phyloP scores from a whole-genome alignment of 1,140 invertebrate genomes.

The Drosophila willistoni region DNA sequence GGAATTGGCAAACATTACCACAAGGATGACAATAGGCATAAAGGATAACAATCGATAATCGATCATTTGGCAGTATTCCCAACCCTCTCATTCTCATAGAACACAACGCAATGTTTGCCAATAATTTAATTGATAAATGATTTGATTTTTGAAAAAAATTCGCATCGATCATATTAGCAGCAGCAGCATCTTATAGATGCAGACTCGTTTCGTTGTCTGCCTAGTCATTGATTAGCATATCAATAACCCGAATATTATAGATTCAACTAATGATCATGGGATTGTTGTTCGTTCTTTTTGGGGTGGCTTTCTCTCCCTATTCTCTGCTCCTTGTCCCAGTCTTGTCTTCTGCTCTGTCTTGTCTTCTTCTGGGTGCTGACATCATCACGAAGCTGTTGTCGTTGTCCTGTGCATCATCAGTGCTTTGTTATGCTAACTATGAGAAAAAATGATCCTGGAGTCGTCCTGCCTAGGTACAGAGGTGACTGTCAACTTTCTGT shows the following conservation, averaged over 20 bases:
- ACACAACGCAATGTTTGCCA: constrained; percentile 77
- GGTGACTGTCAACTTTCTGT: constrained; percentile 6
- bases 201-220: background rate
- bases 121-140: constrained; percentile 83
- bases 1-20: constrained; percentile 74
- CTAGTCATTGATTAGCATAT: constrained; percentile 73
- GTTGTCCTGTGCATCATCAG: constrained; percentile 66
- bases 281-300: constrained; percentile 63
- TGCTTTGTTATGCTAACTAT: constrained; percentile 80
- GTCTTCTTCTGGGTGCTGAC: constrained; percentile 71
- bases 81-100: constrained; percentile 19
- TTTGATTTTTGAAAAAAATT: constrained; percentile 68
- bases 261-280: constrained; percentile 74
- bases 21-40: constrained; percentile 48
- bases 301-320: constrained; percentile 44
- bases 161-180: constrained; percentile 66
- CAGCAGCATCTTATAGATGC: background rate
- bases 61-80: constrained; percentile 73
- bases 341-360: constrained; percentile 10
- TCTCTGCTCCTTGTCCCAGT: background rate
- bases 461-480: constrained; percentile 38
- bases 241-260: constrained; percentile 66
- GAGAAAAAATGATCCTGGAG: constrained; percentile 55
- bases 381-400: constrained; percentile 66
- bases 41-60: constrained; percentile 61